Percentiles rank a stretch among this genome's conserved stretches.
Conservation (phyloP, 2,888 invertebrate species). For the Papilio elwesi region DNA sequence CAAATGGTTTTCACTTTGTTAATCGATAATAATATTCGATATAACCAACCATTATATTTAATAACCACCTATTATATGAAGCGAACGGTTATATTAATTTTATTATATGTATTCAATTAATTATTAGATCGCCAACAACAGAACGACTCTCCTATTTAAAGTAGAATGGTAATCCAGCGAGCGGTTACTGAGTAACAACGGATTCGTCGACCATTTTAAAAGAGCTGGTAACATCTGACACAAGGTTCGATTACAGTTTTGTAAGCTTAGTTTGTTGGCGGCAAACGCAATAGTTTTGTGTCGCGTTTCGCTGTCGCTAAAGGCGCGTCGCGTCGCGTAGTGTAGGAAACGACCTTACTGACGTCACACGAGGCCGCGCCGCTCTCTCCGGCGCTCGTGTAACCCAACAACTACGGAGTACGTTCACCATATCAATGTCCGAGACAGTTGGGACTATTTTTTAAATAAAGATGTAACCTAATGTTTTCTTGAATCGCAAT, state of each 20-base stretch:
- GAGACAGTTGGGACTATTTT: not conserved
- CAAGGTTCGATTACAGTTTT: conserved; percentile 16
- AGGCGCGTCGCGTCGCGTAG: conserved; percentile 37
- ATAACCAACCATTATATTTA: too few relatives aligned
- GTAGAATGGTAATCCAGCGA: too few relatives aligned
- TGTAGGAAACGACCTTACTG: conserved; percentile 75
- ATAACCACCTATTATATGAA: too few relatives aligned
- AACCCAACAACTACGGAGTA: conserved; percentile 22
- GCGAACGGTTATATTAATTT: too few relatives aligned
- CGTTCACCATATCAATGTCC: conserved; percentile 6
- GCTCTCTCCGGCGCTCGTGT: conserved; percentile 59
- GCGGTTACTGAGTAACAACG: not conserved
- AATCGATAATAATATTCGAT: too few relatives aligned
- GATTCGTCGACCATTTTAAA: not conserved
- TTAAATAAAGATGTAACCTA: not conserved
- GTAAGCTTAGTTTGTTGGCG: not conserved
- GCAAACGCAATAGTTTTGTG: conserved; percentile 12
- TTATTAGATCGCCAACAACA: too few relatives aligned
- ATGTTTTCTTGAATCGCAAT: too few relatives aligned
- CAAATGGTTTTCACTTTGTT: too few relatives aligned
- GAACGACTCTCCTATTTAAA: too few relatives aligned
- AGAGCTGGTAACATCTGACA: not conserved
- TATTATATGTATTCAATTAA: too few relatives aligned
- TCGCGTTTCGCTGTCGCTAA: conserved; percentile 28
- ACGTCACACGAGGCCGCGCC: conserved; percentile 68